Evolutionary conservation across 2,888 invertebrate genomes (phyloP).

Genomic region (Maniola hyperantus): DNA sequence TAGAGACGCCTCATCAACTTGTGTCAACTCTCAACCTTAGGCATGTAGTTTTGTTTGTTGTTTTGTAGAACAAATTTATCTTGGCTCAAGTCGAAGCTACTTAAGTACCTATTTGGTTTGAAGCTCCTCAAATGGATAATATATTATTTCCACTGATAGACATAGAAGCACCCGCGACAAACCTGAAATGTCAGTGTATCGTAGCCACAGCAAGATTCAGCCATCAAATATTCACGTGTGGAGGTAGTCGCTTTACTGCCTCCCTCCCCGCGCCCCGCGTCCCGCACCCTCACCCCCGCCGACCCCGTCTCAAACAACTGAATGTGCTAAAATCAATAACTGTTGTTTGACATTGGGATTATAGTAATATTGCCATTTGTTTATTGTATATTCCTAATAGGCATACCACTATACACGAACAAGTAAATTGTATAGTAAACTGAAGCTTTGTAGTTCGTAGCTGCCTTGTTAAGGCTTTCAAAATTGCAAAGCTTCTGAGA

Average conservation of each 20-base stretch:
- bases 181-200: conserved; percentile 43
- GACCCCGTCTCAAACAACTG: conserved; percentile 71
- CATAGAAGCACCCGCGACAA: conserved; percentile 22
- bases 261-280: conserved; percentile 45
- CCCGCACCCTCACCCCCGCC: conserved; percentile 42
- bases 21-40: too few relatives aligned
- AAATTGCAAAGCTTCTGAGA: conserved; percentile 12
- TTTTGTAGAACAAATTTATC: too few relatives aligned
- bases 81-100: too few relatives aligned
- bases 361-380: conserved; percentile 38
- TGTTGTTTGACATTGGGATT: conserved; percentile 67
- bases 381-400: conserved; percentile 19
- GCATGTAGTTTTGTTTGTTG: too few relatives aligned
- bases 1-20: too few relatives aligned
- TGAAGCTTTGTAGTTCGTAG: conserved; percentile 1
- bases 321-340: conserved; percentile 79
- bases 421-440: background rate
- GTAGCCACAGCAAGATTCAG: conserved; percentile 73
- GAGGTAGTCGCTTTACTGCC: conserved; percentile 77
- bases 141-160: background rate
- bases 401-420: background rate
- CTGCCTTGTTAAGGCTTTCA: conserved; percentile 5
- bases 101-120: too few relatives aligned
- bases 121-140: background rate
- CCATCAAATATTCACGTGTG: conserved; percentile 80